Conservation (phyloP, 2,888 invertebrate genomes). For the Lypha dubia region DNA sequence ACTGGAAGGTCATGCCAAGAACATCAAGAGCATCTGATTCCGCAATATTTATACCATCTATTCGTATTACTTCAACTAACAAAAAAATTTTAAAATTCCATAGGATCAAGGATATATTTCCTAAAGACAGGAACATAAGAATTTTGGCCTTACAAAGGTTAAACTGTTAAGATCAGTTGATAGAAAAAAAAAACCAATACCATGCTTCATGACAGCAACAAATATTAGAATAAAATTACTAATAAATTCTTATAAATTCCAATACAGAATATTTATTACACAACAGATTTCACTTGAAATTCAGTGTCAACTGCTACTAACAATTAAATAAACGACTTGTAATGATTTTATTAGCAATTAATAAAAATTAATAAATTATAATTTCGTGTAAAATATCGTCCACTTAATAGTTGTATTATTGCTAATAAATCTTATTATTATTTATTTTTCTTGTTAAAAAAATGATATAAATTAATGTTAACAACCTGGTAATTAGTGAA, state of each 20-base stretch:
- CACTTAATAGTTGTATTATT: not conserved
- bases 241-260: not conserved
- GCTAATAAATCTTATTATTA: slow-evolving; percentile 48
- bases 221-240: too few species aligned
- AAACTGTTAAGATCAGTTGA: too few species aligned
- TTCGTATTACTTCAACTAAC: too few species aligned
- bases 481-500: slow-evolving; percentile 53
- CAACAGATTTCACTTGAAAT: not conserved
- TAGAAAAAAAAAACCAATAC: too few species aligned
- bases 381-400: slow-evolving; percentile 42
- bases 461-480: slow-evolving; percentile 63
- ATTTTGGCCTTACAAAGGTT: too few species aligned
- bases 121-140: too few species aligned
- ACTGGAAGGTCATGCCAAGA: too few species aligned
- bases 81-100: too few species aligned
- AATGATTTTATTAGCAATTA: slow-evolving; percentile 24
- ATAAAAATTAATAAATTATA: slow-evolving; percentile 54
- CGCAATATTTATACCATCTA: too few species aligned
- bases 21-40: too few species aligned
- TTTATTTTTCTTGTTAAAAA: slow-evolving; percentile 40
- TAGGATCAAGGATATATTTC: too few species aligned
- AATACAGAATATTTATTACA: not conserved
- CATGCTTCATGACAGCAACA: too few species aligned
- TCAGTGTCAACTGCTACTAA: slow-evolving; percentile 7
- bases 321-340: not conserved